Evolutionary conservation across 2,797 vertebrate genomes (phyloP).

Genomic region (Enteromius thamalakanensis): DNA sequence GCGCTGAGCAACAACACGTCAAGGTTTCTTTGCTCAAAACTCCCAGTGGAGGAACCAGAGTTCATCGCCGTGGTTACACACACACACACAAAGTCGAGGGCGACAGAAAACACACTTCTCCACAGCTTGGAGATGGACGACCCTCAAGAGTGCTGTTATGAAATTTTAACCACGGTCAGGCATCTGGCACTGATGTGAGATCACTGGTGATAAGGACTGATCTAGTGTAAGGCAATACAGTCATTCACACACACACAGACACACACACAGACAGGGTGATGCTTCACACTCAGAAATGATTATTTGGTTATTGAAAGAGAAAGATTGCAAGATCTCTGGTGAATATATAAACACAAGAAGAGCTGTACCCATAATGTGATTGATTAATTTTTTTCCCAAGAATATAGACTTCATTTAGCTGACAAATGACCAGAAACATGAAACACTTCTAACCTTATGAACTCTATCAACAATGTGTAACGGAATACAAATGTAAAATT

Average conservation of each 20-base stretch:
- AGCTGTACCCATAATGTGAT: conserved; percentile 25
- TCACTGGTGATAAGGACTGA: conserved; percentile 32
- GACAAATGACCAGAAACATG: conserved; percentile 36
- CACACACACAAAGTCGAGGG: conserved; percentile 34
- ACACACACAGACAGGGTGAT: neutral
- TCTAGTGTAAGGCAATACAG: conserved; percentile 30
- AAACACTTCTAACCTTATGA: conserved; percentile 15
- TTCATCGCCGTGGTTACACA: conserved; percentile 41
- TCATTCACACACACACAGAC: neutral
- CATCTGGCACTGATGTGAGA: conserved; percentile 43
- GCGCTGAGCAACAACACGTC: conserved; percentile 49
- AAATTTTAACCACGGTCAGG: conserved; percentile 36
- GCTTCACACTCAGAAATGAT: conserved; percentile 29
- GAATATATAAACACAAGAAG: conserved; percentile 27
- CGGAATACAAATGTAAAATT: conserved; percentile 13
- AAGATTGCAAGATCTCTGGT: conserved; percentile 26
- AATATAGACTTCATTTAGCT: conserved; percentile 41
- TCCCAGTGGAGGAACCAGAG: conserved; percentile 56
- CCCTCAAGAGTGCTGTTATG: conserved; percentile 48
- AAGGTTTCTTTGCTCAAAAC: conserved; percentile 50
- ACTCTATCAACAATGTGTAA: conserved; percentile 23
- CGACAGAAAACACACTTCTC: conserved; percentile 41
- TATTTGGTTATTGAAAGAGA: conserved; percentile 34
- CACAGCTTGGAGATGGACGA: conserved; percentile 45
- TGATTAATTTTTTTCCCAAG: conserved; percentile 13